A percentile compares a stretch with the other conserved stretches of the same genome.
Conservation (phyloP, 2,113 vertebrate species). For the Platichthys stellatus region DNA sequence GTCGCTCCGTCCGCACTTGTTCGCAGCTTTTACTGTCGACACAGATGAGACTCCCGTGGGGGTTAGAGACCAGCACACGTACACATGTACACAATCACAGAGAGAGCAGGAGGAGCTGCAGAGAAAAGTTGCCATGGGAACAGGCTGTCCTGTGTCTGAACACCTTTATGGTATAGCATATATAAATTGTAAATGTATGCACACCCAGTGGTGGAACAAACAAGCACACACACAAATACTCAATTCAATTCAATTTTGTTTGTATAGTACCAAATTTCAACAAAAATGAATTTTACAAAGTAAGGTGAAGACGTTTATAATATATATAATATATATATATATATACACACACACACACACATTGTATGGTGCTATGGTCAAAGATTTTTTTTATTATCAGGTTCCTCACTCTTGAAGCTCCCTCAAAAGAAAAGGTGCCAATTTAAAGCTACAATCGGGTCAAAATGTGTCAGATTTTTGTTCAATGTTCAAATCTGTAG, state of each 20-base stretch:
- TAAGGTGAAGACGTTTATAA: no score
- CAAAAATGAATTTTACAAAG: no score
- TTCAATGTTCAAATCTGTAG: background rate
- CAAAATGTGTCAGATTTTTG: background rate
- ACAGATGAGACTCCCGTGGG: constrained; percentile 50
- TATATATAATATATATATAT: no score
- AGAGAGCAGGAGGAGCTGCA: constrained; percentile 41
- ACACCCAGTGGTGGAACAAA: background rate
- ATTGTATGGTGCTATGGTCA: background rate
- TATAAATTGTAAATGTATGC: constrained; percentile 22
- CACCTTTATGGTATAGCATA: constrained; percentile 47
- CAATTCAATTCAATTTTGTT: background rate
- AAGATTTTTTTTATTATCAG: background rate
- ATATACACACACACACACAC: no score
- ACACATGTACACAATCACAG: background rate
- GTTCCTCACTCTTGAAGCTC: background rate
- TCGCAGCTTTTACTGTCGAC: constrained; percentile 65
- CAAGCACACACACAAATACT: background rate
- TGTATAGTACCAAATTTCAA: no score
- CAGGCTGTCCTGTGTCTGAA: constrained; percentile 52
- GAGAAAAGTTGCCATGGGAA: constrained; percentile 69
- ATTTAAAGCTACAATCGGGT: no score
- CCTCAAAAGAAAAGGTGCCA: background rate
- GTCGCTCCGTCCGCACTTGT: constrained; percentile 57
- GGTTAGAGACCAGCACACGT: background rate